Evolutionary conservation across 2,797 vertebrate genomes (phyloP).

Genomic region (Salmo trutta): DNA sequence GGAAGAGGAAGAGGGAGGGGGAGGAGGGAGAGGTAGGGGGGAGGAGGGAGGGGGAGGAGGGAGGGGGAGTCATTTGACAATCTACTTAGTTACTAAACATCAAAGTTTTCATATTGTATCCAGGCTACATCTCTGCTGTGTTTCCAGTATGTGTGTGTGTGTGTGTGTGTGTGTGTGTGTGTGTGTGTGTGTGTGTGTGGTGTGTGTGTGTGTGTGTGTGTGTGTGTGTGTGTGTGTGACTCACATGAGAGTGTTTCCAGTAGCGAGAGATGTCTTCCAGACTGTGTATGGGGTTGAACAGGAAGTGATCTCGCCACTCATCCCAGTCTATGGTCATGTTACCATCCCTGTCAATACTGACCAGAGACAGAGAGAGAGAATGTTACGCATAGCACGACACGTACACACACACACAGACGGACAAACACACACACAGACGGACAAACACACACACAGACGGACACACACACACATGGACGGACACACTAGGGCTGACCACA

Average conservation of each 20-base stretch:
- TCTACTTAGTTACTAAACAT: no score
- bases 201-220: not conserved
- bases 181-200: not conserved
- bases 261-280: constrained; percentile 86
- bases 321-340: constrained; percentile 90
- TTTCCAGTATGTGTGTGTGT: not conserved
- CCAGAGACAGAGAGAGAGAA: not conserved
- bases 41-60: not conserved
- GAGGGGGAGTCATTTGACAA: not conserved
- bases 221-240: constrained; percentile 12
- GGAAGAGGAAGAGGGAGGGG: not conserved
- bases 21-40: not conserved
- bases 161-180: not conserved
- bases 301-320: constrained; percentile 91
- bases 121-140: no score
- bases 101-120: no score
- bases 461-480: not conserved
- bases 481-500: not conserved
- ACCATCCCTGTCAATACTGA: constrained; percentile 87
- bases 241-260: constrained; percentile 89
- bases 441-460: constrained; percentile 22
- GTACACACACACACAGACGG: not conserved
- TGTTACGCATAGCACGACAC: not conserved
- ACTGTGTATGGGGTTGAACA: constrained; percentile 84
- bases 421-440: not conserved